Evolutionary conservation across 2,888 invertebrate genomes (phyloP), one percentile per base, ranked within the genome.

Genomic region (Teleiodes luculella): DNA sequence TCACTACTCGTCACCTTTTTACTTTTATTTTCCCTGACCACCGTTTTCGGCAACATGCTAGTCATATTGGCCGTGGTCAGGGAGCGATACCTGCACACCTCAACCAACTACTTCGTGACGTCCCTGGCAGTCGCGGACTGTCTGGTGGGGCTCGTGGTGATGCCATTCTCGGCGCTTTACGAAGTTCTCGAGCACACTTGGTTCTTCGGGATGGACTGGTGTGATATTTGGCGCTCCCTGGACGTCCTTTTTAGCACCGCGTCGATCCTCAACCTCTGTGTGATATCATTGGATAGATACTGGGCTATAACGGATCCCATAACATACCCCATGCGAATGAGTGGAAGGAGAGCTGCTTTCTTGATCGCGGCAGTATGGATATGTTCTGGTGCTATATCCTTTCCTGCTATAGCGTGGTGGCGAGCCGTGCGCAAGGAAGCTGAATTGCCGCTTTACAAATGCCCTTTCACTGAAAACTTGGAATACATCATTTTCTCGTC

Each of bases 271-370:
- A 99, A 99, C 85, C 90, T 99, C 53, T 99, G 99, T 84, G 98
- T 99, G 30, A 99, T 98, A 70, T 97, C 97, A 0, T 80, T 98
- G 69, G 98, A 98, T 80, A 93, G 98, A 14, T 99, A 99, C 83
- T 98, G 98, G 98, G 99, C 99, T 45, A 99, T 99, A 60, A 98
- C 98, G 11, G 98, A 99, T 85, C 99, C 99, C 0, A 98, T 99
- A 64, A 96, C 97, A 47, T 99, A 99, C 85, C 98, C 98, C 1
- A 96, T 95, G 89, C 92, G 95, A 60, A 98, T 99, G 97, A 97
- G 97, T 24, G 93, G 95, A 39, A 93, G 94, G 56, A 92, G 96
- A 55, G 97, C 98, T 0, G 94, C 94, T 3, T 91, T 95, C 24
- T 91, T 98, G 7, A 98, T 99, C 59, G 96, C 96, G 0, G 94